Percentiles rank a stretch among this genome's conserved stretches.
Conservation (phyloP, 2,797 vertebrate species). For the Columba guinea region DNA sequence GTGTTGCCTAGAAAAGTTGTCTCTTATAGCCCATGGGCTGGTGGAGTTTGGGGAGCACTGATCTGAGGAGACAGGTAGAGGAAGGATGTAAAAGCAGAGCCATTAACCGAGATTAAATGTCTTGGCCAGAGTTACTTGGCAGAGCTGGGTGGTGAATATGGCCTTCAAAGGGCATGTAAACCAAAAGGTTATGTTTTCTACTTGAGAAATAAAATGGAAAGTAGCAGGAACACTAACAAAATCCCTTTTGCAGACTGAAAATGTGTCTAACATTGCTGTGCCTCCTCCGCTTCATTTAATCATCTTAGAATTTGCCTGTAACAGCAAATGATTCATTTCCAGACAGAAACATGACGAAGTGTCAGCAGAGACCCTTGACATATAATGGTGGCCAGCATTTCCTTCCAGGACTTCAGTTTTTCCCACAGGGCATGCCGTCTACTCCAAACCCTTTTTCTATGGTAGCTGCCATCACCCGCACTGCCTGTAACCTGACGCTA, state of each 20-base stretch:
- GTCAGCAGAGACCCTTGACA: slow-evolving; percentile 6
- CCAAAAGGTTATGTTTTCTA: not conserved
- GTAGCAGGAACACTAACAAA: not conserved
- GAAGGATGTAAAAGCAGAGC: not conserved
- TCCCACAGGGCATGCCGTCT: not conserved
- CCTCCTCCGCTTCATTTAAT: not conserved
- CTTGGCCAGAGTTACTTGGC: not conserved
- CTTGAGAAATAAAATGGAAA: not conserved
- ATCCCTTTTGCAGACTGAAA: not conserved
- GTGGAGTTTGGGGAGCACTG: not conserved
- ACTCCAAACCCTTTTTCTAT: not conserved
- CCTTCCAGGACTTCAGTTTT: not conserved
- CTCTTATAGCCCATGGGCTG: not conserved
- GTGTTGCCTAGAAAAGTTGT: not conserved
- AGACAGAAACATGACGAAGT: not conserved
- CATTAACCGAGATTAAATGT: not conserved
- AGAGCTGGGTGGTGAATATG: not conserved
- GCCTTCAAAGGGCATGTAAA: not conserved
- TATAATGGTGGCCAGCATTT: not conserved
- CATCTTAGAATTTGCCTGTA: not conserved
- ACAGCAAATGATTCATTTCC: slow-evolving; percentile 22
- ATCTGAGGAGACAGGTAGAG: not conserved
- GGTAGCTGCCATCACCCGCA: not conserved
- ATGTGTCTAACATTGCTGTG: not conserved
- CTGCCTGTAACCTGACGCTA: not conserved